A percentile compares a stretch with the other conserved stretches of the same genome.
phyloP scores from a whole-genome alignment of 2,888 invertebrate genomes.

The Dryomyza anilis region DNA sequence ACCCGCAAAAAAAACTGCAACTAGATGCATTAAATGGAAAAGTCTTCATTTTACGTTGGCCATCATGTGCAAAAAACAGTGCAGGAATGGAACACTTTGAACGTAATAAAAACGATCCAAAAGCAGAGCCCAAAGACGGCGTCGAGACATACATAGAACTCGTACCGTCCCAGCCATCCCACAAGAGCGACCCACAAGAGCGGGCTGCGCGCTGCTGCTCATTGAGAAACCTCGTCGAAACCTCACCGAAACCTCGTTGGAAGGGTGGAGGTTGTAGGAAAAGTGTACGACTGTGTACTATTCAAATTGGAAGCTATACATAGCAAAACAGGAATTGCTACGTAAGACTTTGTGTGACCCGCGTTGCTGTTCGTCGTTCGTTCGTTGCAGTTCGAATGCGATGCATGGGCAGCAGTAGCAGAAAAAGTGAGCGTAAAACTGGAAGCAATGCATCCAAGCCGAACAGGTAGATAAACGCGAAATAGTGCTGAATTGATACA shows the following conservation, averaged over 20 bases:
- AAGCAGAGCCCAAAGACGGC: too few species aligned
- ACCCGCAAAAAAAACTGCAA: too few species aligned
- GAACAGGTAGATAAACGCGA: not conserved
- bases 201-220: not conserved
- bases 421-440: not conserved
- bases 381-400: not conserved
- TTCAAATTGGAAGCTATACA: constrained; percentile 19
- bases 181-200: constrained; percentile 5
- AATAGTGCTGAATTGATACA: too few species aligned
- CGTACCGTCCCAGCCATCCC: too few species aligned
- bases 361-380: constrained; percentile 9
- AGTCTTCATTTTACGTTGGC: too few species aligned
- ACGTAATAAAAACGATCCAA: too few species aligned
- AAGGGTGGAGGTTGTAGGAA: not conserved
- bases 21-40: too few species aligned
- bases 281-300: constrained; percentile 8
- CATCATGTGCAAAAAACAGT: too few species aligned
- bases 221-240: not conserved
- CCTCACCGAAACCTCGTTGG: not conserved
- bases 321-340: constrained; percentile 15
- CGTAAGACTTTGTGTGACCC: constrained; percentile 10
- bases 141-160: too few species aligned
- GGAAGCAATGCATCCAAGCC: not conserved
- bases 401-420: not conserved
- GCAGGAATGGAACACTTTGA: too few species aligned